These are phyloP conservation scores for Ephialtes manifestator DNA, from an alignment of 2,888 invertebrate genomes.

Conservation along the genomic window DNA sequence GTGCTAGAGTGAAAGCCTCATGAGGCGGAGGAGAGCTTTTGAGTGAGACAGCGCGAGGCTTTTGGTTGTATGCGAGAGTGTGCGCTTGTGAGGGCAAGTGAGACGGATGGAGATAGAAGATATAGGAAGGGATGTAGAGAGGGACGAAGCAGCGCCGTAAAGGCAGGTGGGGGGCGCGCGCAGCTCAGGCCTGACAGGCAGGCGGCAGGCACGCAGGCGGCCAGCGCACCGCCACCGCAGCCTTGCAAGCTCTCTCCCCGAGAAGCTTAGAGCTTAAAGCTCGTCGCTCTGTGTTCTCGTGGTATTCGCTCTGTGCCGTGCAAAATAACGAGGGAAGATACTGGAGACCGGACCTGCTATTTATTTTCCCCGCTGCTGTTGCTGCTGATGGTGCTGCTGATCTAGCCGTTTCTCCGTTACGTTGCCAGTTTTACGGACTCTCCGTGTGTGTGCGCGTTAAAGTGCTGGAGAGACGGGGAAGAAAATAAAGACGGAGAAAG, in stretches of 20 bases:
- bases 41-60: conserved; percentile 63
- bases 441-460: conserved; percentile 50
- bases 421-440: conserved; percentile 17
- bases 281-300: conserved; percentile 85
- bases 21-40: no score
- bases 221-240: conserved; percentile 79
- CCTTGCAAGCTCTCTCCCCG: conserved; percentile 86
- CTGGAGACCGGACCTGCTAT: conserved; percentile 31
- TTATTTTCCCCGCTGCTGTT: conserved; percentile 17
- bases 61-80: conserved; percentile 57
- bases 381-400: conserved; percentile 30
- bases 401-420: conserved; percentile 27
- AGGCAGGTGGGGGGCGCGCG: conserved; percentile 77
- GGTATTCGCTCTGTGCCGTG: conserved; percentile 72
- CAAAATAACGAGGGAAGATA: conserved; percentile 53
- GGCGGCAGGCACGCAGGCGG: conserved; percentile 75
- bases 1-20: conserved; percentile 49
- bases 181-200: conserved; percentile 76
- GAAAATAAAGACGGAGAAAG: conserved; percentile 12
- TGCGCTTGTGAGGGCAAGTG: conserved; percentile 22
- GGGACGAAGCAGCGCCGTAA: conserved; percentile 64
- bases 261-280: conserved; percentile 76
- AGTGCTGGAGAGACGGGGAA: conserved; percentile 49
- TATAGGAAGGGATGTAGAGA: conserved; percentile 49
- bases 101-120: conserved; percentile 54